These are phyloP conservation scores for Melanerpes aurifrons DNA, from an alignment of 2,113 vertebrate genomes.

Conservation along the genomic window DNA sequence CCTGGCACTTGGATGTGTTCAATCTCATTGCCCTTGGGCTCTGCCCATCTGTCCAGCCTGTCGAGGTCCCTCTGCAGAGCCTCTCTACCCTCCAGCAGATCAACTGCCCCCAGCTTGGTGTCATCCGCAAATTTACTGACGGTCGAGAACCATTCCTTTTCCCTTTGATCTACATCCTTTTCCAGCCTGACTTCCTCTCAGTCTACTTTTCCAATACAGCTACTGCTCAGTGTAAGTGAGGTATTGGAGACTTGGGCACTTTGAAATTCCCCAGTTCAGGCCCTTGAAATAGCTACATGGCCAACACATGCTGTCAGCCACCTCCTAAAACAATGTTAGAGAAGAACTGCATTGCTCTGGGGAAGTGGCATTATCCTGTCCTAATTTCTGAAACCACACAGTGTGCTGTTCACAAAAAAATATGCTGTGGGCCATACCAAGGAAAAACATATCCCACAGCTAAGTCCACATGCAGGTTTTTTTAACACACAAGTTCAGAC, in stretches of 20 bases:
- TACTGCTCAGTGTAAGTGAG: background rate
- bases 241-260: background rate
- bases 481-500: slow-evolving; percentile 46
- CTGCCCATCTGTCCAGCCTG: too few relatives aligned
- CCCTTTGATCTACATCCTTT: background rate
- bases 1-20: too few relatives aligned
- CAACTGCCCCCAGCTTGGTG: too few relatives aligned
- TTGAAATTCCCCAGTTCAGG: background rate
- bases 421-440: background rate
- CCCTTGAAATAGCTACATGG: background rate
- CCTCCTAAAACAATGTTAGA: background rate
- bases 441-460: background rate
- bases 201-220: background rate
- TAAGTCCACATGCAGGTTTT: slow-evolving; percentile 18
- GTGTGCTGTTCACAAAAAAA: background rate
- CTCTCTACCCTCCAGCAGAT: too few relatives aligned
- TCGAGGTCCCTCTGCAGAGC: too few relatives aligned
- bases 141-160: background rate
- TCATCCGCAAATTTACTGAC: too few relatives aligned
- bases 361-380: background rate
- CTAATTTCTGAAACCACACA: background rate
- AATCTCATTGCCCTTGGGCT: too few relatives aligned
- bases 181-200: background rate
- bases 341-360: background rate
- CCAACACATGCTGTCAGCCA: background rate